A percentile compares a stretch with the other conserved stretches of the same genome.
Evolutionary conservation across 2,113 vertebrate species (phyloP).

Genomic region (Antechinus stuartii): DNA sequence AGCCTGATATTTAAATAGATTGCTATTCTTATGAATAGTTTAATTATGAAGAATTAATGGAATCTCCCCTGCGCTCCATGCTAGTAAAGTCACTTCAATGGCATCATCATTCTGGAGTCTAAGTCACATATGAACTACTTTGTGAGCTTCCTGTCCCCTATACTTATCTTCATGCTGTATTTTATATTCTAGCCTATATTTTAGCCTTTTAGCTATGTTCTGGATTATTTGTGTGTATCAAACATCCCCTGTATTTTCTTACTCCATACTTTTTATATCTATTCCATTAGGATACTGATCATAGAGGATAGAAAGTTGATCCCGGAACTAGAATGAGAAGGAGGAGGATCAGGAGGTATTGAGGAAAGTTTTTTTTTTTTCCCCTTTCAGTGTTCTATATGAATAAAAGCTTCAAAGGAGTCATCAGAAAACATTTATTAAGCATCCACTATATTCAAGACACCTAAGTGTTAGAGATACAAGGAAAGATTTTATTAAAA

Average conservation of each 20-base stretch:
- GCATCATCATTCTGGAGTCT: too few relatives aligned
- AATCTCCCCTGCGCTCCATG: background rate
- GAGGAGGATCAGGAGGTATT: background rate
- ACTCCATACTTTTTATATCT: background rate
- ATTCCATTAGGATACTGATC: background rate
- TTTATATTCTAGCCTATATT: background rate
- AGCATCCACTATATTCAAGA: background rate
- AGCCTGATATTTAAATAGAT: background rate
- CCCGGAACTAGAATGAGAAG: background rate
- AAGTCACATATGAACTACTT: background rate
- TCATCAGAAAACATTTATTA: background rate
- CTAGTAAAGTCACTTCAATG: background rate
- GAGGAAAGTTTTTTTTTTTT: background rate
- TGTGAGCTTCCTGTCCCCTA: background rate
- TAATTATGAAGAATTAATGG: too few relatives aligned
- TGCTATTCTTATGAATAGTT: too few relatives aligned
- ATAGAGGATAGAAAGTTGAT: background rate
- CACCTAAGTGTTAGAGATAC: background rate
- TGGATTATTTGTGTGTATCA: background rate
- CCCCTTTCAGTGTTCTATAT: background rate
- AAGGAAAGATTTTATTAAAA: background rate
- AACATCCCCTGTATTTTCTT: background rate
- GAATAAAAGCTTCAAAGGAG: background rate
- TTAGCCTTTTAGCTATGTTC: too few relatives aligned
- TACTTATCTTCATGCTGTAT: background rate